Conservation (phyloP, 2,797 vertebrate genomes). For the Sardinella longiceps region DNA sequence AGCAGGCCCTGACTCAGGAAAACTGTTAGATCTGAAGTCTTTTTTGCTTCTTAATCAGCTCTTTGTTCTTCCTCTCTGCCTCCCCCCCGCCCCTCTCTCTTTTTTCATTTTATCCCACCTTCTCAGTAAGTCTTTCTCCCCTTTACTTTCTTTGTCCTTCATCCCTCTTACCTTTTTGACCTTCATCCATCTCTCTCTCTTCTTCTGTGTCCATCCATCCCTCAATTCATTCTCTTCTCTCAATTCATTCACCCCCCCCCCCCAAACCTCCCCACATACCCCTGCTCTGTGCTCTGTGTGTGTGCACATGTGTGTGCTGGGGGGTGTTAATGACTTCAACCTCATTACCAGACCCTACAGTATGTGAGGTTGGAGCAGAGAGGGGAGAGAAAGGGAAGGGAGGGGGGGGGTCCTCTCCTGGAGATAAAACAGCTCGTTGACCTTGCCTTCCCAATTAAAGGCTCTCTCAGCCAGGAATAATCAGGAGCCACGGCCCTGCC, state of each 20-base stretch:
- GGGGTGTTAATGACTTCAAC: constrained; percentile 37
- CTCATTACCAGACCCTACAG: constrained; percentile 46
- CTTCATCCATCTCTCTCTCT: neutral
- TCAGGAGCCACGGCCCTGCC: constrained; percentile 37
- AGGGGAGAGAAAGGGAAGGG: no score
- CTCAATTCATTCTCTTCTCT: neutral
- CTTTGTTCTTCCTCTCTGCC: constrained; percentile 29
- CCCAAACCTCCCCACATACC: neutral
- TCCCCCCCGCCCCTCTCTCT: constrained; percentile 9
- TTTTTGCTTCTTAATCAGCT: neutral
- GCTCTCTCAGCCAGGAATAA: constrained; percentile 49
- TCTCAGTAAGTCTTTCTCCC: neutral
- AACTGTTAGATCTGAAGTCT: constrained; percentile 27
- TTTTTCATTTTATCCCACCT: neutral
- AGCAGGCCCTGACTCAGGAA: constrained; percentile 49
- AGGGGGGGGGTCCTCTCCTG: constrained; percentile 16
- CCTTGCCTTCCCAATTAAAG: constrained; percentile 58
- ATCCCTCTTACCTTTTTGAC: neutral
- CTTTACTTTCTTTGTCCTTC: neutral
- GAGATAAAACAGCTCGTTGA: constrained; percentile 45
- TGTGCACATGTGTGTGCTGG: neutral
- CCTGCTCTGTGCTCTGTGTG: constrained; percentile 33
- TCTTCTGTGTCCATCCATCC: neutral
- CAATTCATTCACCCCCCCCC: neutral
- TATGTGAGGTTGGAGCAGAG: constrained; percentile 19